Conservation (phyloP, 1,140 invertebrate species). For the Saccostrea cuccullata region DNA sequence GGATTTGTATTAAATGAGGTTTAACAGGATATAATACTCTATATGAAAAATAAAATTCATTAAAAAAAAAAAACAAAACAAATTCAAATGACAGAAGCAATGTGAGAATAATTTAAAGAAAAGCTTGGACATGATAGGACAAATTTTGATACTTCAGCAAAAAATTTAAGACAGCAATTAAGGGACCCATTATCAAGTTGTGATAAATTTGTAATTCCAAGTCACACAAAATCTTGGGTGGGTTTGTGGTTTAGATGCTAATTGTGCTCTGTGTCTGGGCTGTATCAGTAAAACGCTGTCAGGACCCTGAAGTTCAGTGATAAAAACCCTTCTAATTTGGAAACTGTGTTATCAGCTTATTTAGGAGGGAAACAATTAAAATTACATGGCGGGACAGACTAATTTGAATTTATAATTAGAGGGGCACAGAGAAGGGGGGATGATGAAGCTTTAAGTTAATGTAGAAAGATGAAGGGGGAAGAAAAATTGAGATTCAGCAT, state of each 20-base stretch:
- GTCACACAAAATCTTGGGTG: conserved; percentile 6
- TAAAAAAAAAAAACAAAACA: no score
- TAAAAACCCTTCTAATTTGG: neutral
- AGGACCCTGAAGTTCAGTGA: neutral
- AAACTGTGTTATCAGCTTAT: neutral
- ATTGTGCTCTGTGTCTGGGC: neutral
- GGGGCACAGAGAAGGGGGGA: neutral
- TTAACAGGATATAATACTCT: no score
- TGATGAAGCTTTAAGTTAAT: neutral
- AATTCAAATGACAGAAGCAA: no score
- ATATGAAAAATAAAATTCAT: no score
- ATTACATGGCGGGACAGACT: neutral
- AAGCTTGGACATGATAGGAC: neutral
- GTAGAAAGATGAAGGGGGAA: no score
- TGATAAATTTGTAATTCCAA: neutral
- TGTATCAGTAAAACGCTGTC: neutral
- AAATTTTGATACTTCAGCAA: neutral
- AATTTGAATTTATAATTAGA: conserved; percentile 1
- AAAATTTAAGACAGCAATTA: neutral
- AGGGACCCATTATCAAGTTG: neutral
- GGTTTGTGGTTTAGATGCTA: conserved; percentile 17
- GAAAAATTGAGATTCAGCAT: no score
- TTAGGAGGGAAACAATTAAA: conserved; percentile 18
- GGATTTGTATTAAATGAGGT: no score
- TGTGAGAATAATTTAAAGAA: neutral